These are phyloP conservation scores for Octodon degus DNA, from an alignment of 2,113 vertebrate species.

Conservation along the genomic window DNA sequence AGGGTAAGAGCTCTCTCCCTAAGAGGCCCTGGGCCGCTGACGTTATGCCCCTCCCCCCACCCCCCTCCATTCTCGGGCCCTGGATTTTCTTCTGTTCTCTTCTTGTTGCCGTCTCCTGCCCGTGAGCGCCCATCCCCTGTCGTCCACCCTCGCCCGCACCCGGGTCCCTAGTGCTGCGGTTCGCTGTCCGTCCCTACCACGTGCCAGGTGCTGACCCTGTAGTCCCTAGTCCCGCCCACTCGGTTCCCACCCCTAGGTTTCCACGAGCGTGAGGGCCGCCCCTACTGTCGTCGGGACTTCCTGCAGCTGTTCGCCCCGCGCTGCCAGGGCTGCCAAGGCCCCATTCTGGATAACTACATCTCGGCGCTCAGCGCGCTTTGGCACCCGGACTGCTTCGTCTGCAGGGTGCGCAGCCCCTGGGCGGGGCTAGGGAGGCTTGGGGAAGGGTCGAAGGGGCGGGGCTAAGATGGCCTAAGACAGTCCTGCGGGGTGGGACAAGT, in stretches of 20 bases:
- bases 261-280: constrained; percentile 94
- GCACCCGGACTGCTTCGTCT: constrained; percentile 93
- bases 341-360: constrained; percentile 96
- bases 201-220: neutral
- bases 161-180: neutral
- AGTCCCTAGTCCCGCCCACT: neutral
- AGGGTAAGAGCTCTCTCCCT: constrained; percentile 86
- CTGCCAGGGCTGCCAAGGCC: constrained; percentile 91
- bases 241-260: constrained; percentile 86
- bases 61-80: neutral
- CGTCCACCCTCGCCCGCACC: neutral
- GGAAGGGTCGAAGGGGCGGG: neutral
- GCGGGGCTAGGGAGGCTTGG: neutral
- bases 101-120: neutral
- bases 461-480: neutral
- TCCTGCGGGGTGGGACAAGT: neutral
- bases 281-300: constrained; percentile 95
- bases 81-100: neutral
- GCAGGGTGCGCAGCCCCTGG: constrained; percentile 74
- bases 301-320: constrained; percentile 93
- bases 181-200: no score
- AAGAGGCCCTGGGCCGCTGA: neutral
- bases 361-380: constrained; percentile 94
- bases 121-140: rapidly evolving
- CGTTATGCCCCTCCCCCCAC: neutral